Conservation (phyloP, 2,888 invertebrate genomes). For the Chromoteleia sp. region DNA sequence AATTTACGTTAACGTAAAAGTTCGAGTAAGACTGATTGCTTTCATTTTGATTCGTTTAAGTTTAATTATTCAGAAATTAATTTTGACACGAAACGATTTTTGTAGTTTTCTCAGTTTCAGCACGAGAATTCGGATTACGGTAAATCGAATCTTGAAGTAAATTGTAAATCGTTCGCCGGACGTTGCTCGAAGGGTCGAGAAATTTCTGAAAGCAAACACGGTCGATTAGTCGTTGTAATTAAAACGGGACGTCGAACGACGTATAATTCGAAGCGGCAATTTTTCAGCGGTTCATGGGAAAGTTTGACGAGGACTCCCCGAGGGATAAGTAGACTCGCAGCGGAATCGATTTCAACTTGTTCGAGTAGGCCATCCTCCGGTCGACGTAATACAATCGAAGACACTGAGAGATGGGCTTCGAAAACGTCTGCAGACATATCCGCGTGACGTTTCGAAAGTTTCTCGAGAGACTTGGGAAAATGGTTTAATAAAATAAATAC, state of each 20-base stretch:
- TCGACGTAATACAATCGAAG: conserved; percentile 70
- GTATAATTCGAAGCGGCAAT: conserved; percentile 64
- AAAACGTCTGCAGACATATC: conserved; percentile 68
- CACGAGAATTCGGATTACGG: too few relatives aligned
- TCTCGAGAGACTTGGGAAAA: conserved; percentile 76
- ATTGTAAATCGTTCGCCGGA: too few relatives aligned
- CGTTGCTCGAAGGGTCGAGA: not conserved
- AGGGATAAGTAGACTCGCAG: conserved; percentile 56
- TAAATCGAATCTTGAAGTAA: too few relatives aligned
- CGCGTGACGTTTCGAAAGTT: conserved; percentile 74
- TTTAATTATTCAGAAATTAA: not conserved
- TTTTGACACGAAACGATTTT: too few relatives aligned
- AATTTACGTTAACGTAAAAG: conserved; percentile 39
- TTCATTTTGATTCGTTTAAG: conserved; percentile 6
- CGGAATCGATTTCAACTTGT: conserved; percentile 71
- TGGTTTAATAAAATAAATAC: conserved; percentile 85
- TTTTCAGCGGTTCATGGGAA: conserved; percentile 61
- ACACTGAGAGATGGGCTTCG: conserved; percentile 67
- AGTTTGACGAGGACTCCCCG: conserved; percentile 66
- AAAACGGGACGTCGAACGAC: conserved; percentile 40
- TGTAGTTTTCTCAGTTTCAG: too few relatives aligned
- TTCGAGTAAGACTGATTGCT: conserved; percentile 10
- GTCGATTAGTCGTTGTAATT: conserved; percentile 46
- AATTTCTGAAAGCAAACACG: conserved; percentile 3
- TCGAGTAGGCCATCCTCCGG: conserved; percentile 61